Percentiles rank a stretch among this genome's conserved stretches.
phyloP scores from a whole-genome alignment of 2,113 vertebrate species.

The Perca fluviatilis region DNA sequence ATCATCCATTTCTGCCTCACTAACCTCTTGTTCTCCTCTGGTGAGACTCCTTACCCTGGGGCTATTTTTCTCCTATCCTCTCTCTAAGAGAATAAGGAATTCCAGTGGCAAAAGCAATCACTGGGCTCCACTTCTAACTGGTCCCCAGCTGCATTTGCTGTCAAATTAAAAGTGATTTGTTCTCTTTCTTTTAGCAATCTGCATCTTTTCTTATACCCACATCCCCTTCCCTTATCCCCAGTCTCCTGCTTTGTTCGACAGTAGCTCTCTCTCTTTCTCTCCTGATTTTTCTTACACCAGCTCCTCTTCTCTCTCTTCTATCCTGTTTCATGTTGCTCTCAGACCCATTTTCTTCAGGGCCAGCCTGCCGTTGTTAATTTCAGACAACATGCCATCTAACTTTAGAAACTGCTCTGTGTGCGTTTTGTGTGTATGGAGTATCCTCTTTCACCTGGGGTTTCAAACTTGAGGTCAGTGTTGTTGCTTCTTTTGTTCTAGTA shows the following conservation, averaged over 20 bases:
- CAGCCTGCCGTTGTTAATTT: slow-evolving; percentile 70
- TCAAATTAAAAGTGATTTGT: slow-evolving; percentile 77
- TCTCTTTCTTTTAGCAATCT: slow-evolving; percentile 44
- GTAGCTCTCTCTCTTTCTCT: not conserved
- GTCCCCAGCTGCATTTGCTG: slow-evolving; percentile 75
- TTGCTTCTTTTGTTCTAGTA: not conserved
- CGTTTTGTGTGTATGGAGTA: slow-evolving; percentile 52
- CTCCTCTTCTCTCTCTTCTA: slow-evolving; percentile 3
- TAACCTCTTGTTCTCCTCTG: slow-evolving; percentile 76
- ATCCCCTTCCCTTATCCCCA: not conserved
- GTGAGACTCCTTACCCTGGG: slow-evolving; percentile 72
- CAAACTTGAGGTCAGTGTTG: not conserved
- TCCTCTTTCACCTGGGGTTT: slow-evolving; percentile 55
- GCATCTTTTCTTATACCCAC: slow-evolving; percentile 37
- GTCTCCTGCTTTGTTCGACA: slow-evolving; percentile 2
- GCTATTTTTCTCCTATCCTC: slow-evolving; percentile 78
- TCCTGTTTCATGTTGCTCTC: slow-evolving; percentile 66
- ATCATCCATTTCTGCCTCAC: slow-evolving; percentile 68
- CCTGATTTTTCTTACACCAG: not conserved
- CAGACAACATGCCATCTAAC: slow-evolving; percentile 61
- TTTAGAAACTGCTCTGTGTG: slow-evolving; percentile 70
- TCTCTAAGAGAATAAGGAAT: slow-evolving; percentile 84
- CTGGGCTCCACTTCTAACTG: slow-evolving; percentile 61
- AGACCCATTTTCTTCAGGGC: slow-evolving; percentile 52
- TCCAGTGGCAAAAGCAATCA: slow-evolving; percentile 82